Base-by-base conservation (phyloP, 2,113 vertebrate species). In the Callopanchax toddi region DNA sequence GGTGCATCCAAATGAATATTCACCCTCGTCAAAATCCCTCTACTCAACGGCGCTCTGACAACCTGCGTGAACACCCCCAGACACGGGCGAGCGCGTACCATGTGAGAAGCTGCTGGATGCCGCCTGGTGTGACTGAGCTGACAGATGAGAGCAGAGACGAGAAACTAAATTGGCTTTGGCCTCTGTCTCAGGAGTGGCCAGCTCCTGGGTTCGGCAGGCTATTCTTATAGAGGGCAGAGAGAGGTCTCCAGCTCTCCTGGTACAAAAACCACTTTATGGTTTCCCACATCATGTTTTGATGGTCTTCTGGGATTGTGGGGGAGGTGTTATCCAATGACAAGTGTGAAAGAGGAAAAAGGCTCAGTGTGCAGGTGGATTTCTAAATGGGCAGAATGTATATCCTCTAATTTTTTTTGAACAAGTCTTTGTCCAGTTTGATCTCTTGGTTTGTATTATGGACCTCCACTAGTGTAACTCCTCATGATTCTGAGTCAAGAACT, bases 221-320 rank as follows among this genome's bases (percentile, higher is more conserved):
- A 90, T 88, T 87, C 83, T 88, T 80, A 73, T 25, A 84, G 82
- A 84, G 86, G 86, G 67, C 71, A 83, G 49, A 2, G 51, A 73
- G 86, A 84, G 83, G 85, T 83, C 76, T 75, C n/a, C 62, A 26
- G 63, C 76, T 86, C 85, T 79, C 86, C 60, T 26, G 83, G 52
- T 50, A 25, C 79, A 78, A 68, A 78, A 54, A 80, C 74, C 86
- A 77, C 69, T 84, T 79, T 81, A 74, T 74, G 75, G 74, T 67
- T 81, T 73, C 71, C 59, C 78, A 83, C 82, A 79, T 73, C 64
- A 39, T 77, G 74, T 81, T 76, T 72, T 54, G 59, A 63, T 29
- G 48, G 63, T 43, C 67, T 34, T 42, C 60, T 25, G 68, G 60
- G 87, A 71, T 13, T 45, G 49, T 32, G 40, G 58, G 60, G 84